A percentile compares a stretch with the other conserved stretches of the same genome.
phyloP scores from a whole-genome alignment of 2,113 vertebrate genomes.

The Trematomus loennbergii region DNA sequence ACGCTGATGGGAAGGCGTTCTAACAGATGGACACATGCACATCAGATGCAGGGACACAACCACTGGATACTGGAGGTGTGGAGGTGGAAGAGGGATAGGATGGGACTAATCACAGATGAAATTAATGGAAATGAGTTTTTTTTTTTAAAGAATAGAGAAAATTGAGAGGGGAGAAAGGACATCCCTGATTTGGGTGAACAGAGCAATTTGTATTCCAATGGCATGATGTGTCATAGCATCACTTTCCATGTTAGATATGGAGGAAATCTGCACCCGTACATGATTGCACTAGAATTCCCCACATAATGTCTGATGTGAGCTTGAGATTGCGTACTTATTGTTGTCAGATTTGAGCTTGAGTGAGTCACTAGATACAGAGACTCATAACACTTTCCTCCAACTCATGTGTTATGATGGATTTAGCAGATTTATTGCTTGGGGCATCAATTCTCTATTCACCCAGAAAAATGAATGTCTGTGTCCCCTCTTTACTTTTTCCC shows the following conservation, averaged over 20 bases:
- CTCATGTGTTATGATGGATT: conserved; percentile 34
- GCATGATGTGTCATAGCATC: neutral
- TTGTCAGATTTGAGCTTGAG: conserved; percentile 24
- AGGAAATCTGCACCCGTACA: neutral
- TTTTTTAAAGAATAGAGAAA: conserved; percentile 77
- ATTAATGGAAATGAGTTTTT: conserved; percentile 67
- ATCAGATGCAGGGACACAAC: conserved; percentile 50
- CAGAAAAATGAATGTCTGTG: conserved; percentile 60
- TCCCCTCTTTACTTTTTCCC: conserved; percentile 59
- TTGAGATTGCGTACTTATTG: conserved; percentile 40
- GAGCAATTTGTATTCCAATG: conserved; percentile 29
- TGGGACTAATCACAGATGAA: conserved; percentile 60
- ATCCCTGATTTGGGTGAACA: conserved; percentile 53
- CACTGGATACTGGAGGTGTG: conserved; percentile 57
- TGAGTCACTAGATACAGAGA: conserved; percentile 14
- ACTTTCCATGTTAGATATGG: neutral
- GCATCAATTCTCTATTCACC: conserved; percentile 58
- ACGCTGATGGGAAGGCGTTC: conserved; percentile 49
- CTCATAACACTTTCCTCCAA: conserved; percentile 3
- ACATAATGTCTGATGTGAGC: neutral
- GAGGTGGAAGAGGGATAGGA: conserved; percentile 39
- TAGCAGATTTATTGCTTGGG: conserved; percentile 24
- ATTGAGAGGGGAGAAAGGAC: conserved; percentile 44
- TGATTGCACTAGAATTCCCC: conserved; percentile 22
- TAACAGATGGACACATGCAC: conserved; percentile 65